Percentiles rank a stretch among this genome's conserved stretches.
These are phyloP conservation scores for Pangasius mekongensis DNA, from an alignment of 2,797 vertebrate genomes.

Conservation along the genomic window DNA sequence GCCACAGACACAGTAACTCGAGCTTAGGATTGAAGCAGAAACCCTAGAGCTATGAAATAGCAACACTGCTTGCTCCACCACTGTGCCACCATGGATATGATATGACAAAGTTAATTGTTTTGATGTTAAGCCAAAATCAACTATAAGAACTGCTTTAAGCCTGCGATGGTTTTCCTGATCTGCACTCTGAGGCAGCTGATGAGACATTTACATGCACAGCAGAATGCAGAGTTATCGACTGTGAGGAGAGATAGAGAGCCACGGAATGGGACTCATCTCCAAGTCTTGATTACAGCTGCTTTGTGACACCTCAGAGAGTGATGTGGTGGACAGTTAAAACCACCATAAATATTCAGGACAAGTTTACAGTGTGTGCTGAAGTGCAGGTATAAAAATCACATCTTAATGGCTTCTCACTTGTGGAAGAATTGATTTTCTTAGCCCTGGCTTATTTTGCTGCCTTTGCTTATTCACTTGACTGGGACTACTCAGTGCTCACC, in stretches of 20 bases:
- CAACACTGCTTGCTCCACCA: neutral
- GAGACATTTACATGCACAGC: conserved; percentile 71
- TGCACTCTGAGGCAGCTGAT: conserved; percentile 29
- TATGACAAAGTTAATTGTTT: neutral
- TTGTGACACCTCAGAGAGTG: conserved; percentile 78
- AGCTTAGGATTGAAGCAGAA: neutral
- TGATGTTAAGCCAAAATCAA: neutral
- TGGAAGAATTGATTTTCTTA: conserved; percentile 63
- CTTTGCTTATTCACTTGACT: conserved; percentile 54
- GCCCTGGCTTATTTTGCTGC: conserved; percentile 57
- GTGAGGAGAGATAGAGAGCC: conserved; percentile 52
- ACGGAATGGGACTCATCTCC: conserved; percentile 60
- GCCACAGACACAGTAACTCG: neutral
- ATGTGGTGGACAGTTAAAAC: conserved; percentile 71
- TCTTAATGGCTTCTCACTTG: conserved; percentile 64
- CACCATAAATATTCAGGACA: conserved; percentile 81
- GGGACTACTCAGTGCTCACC: conserved; percentile 16
- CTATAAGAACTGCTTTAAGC: neutral
- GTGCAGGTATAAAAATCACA: conserved; percentile 71
- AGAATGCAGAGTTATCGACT: conserved; percentile 69
- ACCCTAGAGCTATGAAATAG: neutral
- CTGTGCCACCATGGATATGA: neutral
- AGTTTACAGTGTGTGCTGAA: conserved; percentile 78
- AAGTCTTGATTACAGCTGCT: conserved; percentile 79
- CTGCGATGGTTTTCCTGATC: neutral